Evolutionary conservation across 2,113 vertebrate genomes (phyloP).

Genomic region (Tylochromis polylepis): DNA sequence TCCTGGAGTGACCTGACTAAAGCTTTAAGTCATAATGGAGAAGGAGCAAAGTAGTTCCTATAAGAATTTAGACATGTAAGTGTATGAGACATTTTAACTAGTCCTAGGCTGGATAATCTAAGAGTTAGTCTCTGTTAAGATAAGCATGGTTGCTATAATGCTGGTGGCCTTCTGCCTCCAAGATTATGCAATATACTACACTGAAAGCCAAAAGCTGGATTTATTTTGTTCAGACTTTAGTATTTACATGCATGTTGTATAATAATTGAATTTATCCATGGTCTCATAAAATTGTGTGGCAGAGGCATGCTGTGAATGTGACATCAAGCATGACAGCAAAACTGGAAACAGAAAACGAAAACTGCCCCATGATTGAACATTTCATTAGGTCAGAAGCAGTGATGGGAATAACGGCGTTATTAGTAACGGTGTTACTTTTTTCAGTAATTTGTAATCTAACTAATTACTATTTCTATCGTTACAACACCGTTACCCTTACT

Average conservation of each 20-base stretch:
- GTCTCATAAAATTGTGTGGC: neutral
- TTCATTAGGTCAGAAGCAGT: neutral
- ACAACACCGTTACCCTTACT: no score
- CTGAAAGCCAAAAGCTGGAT: neutral
- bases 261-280: neutral
- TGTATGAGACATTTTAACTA: neutral
- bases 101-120: neutral
- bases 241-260: neutral
- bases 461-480: no score
- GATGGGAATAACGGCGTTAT: no score
- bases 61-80: neutral
- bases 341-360: neutral
- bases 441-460: no score
- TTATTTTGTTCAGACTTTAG: neutral
- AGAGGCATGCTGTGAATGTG: neutral
- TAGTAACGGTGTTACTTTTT: no score
- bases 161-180: constrained; percentile 13
- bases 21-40: neutral
- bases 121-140: neutral
- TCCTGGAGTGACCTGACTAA: neutral
- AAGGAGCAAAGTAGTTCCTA: neutral
- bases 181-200: constrained; percentile 41
- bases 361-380: neutral
- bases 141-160: neutral
- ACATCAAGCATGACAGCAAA: neutral